Conservation (phyloP, 2,888 invertebrate genomes). For the Harpalus rufipes region DNA sequence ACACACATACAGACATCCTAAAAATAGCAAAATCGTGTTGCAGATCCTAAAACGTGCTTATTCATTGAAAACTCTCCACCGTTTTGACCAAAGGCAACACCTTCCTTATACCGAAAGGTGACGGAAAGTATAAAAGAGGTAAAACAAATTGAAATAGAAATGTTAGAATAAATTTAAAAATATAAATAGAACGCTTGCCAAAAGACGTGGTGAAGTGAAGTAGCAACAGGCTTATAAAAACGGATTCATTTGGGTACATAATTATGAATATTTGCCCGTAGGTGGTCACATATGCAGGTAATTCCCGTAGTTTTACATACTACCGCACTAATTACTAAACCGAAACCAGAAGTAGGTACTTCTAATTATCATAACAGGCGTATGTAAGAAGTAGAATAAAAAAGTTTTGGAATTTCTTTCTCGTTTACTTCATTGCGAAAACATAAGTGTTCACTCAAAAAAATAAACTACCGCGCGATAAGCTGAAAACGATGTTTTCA, state of each 20-base stretch:
- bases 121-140: not conserved
- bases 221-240: not conserved
- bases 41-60: too few relatives aligned
- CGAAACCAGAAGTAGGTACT: not conserved
- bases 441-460: slow-evolving; percentile 64
- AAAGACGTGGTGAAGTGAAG: not conserved
- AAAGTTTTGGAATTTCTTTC: slow-evolving; percentile 14
- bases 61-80: too few relatives aligned
- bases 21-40: too few relatives aligned
- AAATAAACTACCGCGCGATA: slow-evolving; percentile 72
- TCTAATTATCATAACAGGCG: not conserved
- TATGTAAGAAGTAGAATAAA: not conserved
- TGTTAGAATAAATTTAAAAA: too few relatives aligned
- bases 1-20: too few relatives aligned
- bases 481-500: slow-evolving; percentile 76
- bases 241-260: not conserved
- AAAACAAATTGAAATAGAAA: not conserved
- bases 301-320: too few relatives aligned
- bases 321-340: too few relatives aligned
- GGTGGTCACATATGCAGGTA: too few relatives aligned
- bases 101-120: too few relatives aligned
- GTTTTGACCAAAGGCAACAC: too few relatives aligned
- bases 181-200: too few relatives aligned
- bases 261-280: not conserved
- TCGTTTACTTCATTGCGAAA: slow-evolving; percentile 35